Evolutionary conservation across 2,888 invertebrate species (phyloP).

Genomic region (Sphaerophoria rueppellii): DNA sequence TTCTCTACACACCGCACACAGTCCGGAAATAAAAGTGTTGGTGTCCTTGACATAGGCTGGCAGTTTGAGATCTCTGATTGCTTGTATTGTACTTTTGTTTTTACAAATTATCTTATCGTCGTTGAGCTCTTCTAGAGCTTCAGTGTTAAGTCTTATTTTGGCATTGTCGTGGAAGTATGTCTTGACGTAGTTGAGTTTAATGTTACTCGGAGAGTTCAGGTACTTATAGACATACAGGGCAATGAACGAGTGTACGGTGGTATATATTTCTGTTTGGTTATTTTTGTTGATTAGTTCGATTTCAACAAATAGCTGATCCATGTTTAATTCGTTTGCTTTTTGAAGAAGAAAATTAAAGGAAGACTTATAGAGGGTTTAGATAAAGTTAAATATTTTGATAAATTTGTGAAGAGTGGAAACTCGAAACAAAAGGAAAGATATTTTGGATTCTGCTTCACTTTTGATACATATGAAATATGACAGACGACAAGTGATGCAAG

Average conservation of each 20-base stretch:
- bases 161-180: constrained; percentile 75
- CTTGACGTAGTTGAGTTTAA: constrained; percentile 82
- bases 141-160: constrained; percentile 76
- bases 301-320: constrained; percentile 81
- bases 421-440: constrained; percentile 16
- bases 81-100: constrained; percentile 76
- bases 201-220: constrained; percentile 82
- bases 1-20: constrained; percentile 88
- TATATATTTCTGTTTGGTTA: constrained; percentile 79
- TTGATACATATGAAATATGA: no score
- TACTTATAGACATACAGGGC: constrained; percentile 85
- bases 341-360: background rate
- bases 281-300: constrained; percentile 78
- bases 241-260: constrained; percentile 86
- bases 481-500: no score
- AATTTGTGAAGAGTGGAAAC: constrained; percentile 58
- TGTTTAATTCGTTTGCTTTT: constrained; percentile 57
- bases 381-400: constrained; percentile 44
- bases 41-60: constrained; percentile 86
- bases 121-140: constrained; percentile 77
- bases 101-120: constrained; percentile 79
- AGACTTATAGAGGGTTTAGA: background rate
- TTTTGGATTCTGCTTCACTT: no score
- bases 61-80: constrained; percentile 82
- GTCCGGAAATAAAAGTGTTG: constrained; percentile 87